These are phyloP conservation scores for Hephaestus fuliginosus DNA, from an alignment of 2,797 vertebrate species.

Conservation along the genomic window DNA sequence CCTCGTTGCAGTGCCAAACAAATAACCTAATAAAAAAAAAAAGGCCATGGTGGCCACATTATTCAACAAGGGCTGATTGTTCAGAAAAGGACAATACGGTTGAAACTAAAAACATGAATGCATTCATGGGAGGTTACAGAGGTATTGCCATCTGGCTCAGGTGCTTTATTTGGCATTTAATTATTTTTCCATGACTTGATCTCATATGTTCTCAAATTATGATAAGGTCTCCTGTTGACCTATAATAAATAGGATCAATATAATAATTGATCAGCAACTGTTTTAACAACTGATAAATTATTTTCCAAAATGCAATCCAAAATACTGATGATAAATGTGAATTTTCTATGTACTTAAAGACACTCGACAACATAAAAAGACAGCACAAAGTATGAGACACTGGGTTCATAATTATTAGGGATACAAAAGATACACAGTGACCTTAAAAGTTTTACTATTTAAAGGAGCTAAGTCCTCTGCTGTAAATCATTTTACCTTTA, in stretches of 20 bases:
- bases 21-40: conserved; percentile 46
- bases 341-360: neutral
- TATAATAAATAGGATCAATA: too few relatives aligned
- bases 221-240: neutral
- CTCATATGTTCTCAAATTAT: neutral
- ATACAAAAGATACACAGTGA: conserved; percentile 24
- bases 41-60: conserved; percentile 40
- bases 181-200: neutral
- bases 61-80: neutral
- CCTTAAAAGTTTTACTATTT: conserved; percentile 56
- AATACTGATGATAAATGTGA: neutral
- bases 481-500: conserved; percentile 72
- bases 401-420: neutral
- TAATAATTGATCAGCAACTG: too few relatives aligned
- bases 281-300: too few relatives aligned
- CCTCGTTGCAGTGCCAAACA: conserved; percentile 67
- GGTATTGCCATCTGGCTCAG: too few relatives aligned
- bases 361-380: neutral
- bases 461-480: conserved; percentile 40
- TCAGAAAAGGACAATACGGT: neutral
- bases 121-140: conserved; percentile 6
- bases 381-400: neutral
- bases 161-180: neutral
- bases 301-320: too few relatives aligned
- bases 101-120: neutral